Evolutionary conservation across 2,888 invertebrate species (phyloP).

Genomic region (Acanthoscelides obtectus): DNA sequence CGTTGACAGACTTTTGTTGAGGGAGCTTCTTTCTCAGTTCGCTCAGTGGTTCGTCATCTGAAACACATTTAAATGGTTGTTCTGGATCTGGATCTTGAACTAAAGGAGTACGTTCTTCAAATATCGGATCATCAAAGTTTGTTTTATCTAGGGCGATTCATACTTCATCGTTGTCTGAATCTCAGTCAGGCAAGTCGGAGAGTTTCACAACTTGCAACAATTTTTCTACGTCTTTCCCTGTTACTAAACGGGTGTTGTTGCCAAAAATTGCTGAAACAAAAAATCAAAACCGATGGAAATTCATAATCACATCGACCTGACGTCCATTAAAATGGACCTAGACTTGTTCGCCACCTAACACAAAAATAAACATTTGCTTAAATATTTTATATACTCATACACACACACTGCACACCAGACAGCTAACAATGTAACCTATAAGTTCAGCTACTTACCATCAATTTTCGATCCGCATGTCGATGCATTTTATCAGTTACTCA

Average conservation of each 20-base stretch:
- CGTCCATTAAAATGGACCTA: too few relatives aligned
- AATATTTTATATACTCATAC: background rate
- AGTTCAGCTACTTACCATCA: too few relatives aligned
- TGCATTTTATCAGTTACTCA: too few relatives aligned
- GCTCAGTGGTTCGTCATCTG: background rate
- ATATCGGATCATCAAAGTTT: background rate
- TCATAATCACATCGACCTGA: background rate
- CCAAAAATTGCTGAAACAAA: background rate
- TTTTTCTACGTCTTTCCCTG: background rate
- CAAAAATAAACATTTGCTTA: background rate
- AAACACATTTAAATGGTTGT: background rate
- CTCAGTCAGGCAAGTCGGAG: background rate
- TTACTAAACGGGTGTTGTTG: background rate
- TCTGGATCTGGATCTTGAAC: background rate
- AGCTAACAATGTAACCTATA: too few relatives aligned
- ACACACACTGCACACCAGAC: background rate
- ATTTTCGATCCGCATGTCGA: too few relatives aligned
- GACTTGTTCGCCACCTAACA: background rate
- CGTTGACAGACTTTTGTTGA: background rate
- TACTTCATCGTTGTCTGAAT: background rate
- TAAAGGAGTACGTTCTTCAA: background rate
- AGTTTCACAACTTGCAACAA: background rate
- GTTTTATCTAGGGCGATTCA: background rate
- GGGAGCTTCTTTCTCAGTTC: background rate
- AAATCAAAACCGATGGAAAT: background rate